Conservation (phyloP, 2,113 vertebrate species). For the Scalopus aquaticus region DNA sequence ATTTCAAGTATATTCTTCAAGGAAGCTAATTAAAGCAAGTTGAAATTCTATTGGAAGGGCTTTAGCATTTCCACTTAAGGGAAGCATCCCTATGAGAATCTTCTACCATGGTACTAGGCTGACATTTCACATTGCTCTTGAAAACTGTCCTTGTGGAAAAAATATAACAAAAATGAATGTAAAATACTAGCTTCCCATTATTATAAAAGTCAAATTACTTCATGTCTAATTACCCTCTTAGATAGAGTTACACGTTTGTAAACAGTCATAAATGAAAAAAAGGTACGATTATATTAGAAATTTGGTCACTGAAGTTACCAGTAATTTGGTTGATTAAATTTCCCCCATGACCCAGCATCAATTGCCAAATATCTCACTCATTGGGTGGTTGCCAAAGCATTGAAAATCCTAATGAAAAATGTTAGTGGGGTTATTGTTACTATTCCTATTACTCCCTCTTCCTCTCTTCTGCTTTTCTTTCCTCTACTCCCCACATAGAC, state of each 20-base stretch:
- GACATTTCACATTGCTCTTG: background rate
- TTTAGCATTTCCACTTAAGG: background rate
- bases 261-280: slow-evolving; percentile 8
- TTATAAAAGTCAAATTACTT: slow-evolving; percentile 58
- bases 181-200: slow-evolving; percentile 20
- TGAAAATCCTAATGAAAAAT: slow-evolving; percentile 62
- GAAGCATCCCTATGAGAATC: background rate
- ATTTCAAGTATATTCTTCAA: background rate
- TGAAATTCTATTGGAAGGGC: slow-evolving; percentile 30
- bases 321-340: slow-evolving; percentile 32
- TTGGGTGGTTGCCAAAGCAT: slow-evolving; percentile 35
- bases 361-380: slow-evolving; percentile 32
- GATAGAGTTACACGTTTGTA: slow-evolving; percentile 20
- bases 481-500: slow-evolving; percentile 40
- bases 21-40: slow-evolving; percentile 19
- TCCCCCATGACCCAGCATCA: background rate
- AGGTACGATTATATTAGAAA: slow-evolving; percentile 34
- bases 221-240: slow-evolving; percentile 29
- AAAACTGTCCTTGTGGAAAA: slow-evolving; percentile 50
- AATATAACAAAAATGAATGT: background rate
- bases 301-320: slow-evolving; percentile 32
- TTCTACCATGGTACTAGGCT: background rate
- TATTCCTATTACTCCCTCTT: background rate
- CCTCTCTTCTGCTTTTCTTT: slow-evolving; percentile 49
- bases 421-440: slow-evolving; percentile 59